Percentiles rank a stretch among this genome's conserved stretches.
These are phyloP conservation scores for Sphecodes monilicornis DNA, from an alignment of 2,888 invertebrate species.

Conservation along the genomic window DNA sequence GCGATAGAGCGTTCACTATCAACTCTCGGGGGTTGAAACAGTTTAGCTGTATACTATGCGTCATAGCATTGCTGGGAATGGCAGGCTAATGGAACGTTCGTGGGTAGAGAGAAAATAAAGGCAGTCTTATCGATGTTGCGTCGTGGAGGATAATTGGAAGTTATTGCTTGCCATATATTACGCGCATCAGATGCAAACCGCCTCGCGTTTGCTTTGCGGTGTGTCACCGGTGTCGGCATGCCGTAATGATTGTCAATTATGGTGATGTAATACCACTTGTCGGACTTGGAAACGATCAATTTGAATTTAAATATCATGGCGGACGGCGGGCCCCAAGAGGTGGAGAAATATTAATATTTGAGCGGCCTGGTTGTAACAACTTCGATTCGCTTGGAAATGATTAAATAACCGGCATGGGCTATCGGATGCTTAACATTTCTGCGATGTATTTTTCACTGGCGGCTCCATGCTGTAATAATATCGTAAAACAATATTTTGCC, in stretches of 20 bases:
- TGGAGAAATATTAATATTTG: conserved; percentile 47
- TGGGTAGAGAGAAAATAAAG: conserved; percentile 67
- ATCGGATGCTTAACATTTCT: conserved; percentile 32
- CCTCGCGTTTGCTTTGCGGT: conserved; percentile 45
- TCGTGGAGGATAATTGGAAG: conserved; percentile 66
- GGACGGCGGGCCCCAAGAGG: background rate
- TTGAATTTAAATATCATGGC: conserved; percentile 43
- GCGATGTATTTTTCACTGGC: conserved; percentile 16
- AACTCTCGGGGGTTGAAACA: conserved; percentile 46
- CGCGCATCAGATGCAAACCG: conserved; percentile 58
- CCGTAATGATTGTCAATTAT: conserved; percentile 65
- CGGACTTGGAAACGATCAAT: conserved; percentile 46
- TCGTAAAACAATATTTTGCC: conserved; percentile 41
- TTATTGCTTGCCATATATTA: conserved; percentile 67
- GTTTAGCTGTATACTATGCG: conserved; percentile 39
- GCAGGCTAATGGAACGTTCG: conserved; percentile 61
- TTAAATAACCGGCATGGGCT: conserved; percentile 32
- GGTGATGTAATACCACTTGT: conserved; percentile 48
- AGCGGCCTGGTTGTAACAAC: background rate
- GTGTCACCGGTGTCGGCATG: conserved; percentile 49
- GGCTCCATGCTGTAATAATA: conserved; percentile 10
- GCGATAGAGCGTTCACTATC: conserved; percentile 41
- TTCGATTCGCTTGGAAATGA: conserved; percentile 23
- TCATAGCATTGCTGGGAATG: conserved; percentile 54
- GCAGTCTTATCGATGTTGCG: conserved; percentile 67